Percentiles rank a stretch among this genome's conserved stretches.
Evolutionary conservation across 2,888 invertebrate genomes (phyloP).

Genomic region (Chouioia cunea): DNA sequence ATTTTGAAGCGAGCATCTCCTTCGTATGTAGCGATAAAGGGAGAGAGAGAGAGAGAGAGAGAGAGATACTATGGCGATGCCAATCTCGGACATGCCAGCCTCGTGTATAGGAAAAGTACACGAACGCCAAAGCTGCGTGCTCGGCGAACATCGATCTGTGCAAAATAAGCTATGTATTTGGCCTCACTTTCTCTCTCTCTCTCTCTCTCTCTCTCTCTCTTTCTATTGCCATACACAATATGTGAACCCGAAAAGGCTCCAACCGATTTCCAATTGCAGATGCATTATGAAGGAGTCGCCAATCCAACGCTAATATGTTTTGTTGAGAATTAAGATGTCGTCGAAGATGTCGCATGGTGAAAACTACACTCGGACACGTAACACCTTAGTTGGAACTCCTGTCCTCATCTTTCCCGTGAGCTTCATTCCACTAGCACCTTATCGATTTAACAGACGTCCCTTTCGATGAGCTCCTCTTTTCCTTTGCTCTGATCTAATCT

Average conservation of each 20-base stretch:
- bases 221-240: no score
- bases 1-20: slow-evolving; percentile 50
- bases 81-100: slow-evolving; percentile 55
- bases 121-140: slow-evolving; percentile 51
- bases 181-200: no score
- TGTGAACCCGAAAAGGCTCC: no score
- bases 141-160: slow-evolving; percentile 51
- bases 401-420: no score
- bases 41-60: slow-evolving; percentile 53
- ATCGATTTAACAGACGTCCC: not conserved
- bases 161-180: no score
- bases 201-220: no score
- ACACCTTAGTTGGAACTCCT: slow-evolving; percentile 23
- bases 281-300: not conserved
- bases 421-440: not conserved
- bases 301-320: slow-evolving; percentile 55
- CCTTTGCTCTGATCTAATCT: slow-evolving; percentile 18
- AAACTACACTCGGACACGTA: slow-evolving; percentile 42
- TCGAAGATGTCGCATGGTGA: slow-evolving; percentile 43
- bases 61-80: slow-evolving; percentile 62
- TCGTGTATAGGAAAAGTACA: not conserved
- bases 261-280: not conserved
- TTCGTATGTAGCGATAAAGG: slow-evolving; percentile 59
- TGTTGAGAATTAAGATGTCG: slow-evolving; percentile 62
- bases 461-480: slow-evolving; percentile 1